A percentile compares a stretch with the other conserved stretches of the same genome.
Evolutionary conservation across 2,797 vertebrate species (phyloP).

Genomic region (Lacerta viridis): DNA sequence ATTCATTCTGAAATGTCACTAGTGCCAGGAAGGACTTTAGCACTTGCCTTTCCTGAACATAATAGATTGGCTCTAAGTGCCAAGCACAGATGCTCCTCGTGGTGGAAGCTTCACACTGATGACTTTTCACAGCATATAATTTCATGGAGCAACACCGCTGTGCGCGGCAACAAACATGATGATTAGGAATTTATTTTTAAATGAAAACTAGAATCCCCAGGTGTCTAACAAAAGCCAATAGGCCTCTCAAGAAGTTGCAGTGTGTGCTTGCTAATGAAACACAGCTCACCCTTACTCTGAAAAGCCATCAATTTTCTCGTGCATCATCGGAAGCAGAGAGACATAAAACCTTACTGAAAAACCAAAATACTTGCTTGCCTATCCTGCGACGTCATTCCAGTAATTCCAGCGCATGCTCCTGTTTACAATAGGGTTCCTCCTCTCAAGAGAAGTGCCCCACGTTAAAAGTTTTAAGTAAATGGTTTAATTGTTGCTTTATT

Average conservation of each 20-base stretch:
- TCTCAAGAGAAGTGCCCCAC: not conserved
- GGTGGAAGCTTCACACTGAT: not conserved
- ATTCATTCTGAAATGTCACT: not conserved
- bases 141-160: not conserved
- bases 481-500: constrained; percentile 22
- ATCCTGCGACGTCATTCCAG: not conserved
- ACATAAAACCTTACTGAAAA: not conserved
- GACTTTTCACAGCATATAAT: not conserved
- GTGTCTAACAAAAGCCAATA: not conserved
- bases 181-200: constrained; percentile 6
- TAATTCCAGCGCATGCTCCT: not conserved
- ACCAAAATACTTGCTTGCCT: not conserved
- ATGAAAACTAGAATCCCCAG: constrained; percentile 2
- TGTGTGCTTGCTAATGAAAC: not conserved
- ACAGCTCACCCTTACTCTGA: not conserved
- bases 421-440: not conserved
- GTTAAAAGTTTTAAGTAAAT: constrained; percentile 10
- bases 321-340: not conserved
- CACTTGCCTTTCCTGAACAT: not conserved
- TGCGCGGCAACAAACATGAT: not conserved
- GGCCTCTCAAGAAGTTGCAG: not conserved
- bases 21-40: not conserved
- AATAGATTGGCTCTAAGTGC: not conserved
- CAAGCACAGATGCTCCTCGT: not conserved
- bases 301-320: not conserved